phyloP scores from a whole-genome alignment of 2,888 invertebrate genomes.

The Drosophila falleni region DNA sequence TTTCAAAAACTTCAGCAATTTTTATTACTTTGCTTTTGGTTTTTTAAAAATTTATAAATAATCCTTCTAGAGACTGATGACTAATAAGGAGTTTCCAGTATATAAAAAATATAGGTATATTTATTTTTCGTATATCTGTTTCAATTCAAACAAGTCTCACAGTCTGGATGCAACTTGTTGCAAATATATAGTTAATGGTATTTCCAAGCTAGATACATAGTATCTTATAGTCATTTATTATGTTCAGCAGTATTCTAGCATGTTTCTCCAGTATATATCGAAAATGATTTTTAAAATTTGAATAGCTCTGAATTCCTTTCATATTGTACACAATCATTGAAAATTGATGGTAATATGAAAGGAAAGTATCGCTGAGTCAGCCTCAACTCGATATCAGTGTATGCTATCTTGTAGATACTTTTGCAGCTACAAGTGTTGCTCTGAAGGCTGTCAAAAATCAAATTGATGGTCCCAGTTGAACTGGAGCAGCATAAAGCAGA shows the following conservation, averaged over 20 bases:
- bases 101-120: too few species aligned
- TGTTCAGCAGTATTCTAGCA: background rate
- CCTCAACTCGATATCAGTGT: constrained; percentile 18
- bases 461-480: constrained; percentile 69
- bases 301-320: constrained; percentile 8
- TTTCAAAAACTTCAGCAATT: too few species aligned
- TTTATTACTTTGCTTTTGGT: too few species aligned
- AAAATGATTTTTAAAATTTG: constrained; percentile 9
- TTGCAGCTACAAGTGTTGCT: constrained; percentile 40
- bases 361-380: constrained; percentile 29
- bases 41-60: too few species aligned
- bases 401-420: constrained; percentile 22
- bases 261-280: background rate
- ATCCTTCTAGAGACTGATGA: too few species aligned
- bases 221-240: background rate
- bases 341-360: constrained; percentile 16
- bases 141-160: too few species aligned
- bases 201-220: background rate
- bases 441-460: constrained; percentile 57
- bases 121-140: too few species aligned
- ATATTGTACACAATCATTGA: constrained; percentile 17
- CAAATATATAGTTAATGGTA: too few species aligned
- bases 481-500: constrained; percentile 32
- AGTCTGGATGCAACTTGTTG: too few species aligned
- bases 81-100: too few species aligned